phyloP scores from a whole-genome alignment of 1,140 invertebrate species.

The Mesaphorura yosii region DNA sequence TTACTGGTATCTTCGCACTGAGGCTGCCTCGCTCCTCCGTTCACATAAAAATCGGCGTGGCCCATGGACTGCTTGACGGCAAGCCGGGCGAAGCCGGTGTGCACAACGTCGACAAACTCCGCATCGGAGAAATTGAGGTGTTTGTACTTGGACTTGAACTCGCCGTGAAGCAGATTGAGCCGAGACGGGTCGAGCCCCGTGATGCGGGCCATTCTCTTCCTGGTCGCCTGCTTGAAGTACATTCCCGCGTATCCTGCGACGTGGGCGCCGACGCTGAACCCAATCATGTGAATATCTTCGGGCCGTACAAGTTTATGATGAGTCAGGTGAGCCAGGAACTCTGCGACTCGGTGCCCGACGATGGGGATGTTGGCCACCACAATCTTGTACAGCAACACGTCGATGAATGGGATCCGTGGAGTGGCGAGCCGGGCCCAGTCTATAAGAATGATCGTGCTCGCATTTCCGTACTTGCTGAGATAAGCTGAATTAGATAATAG shows the following conservation, averaged over 20 bases:
- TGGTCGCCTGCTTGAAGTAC: background rate
- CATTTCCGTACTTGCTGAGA: no score
- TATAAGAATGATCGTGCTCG: constrained; percentile 10
- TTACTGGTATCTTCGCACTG: background rate
- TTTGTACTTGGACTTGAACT: constrained; percentile 36
- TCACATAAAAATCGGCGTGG: constrained; percentile 43
- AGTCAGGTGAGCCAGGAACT: constrained; percentile 7
- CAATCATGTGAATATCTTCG: background rate
- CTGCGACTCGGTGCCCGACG: constrained; percentile 3
- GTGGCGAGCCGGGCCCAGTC: constrained; percentile 8
- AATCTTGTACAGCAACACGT: background rate
- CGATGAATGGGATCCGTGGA: background rate
- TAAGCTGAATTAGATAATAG: no score
- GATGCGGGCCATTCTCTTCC: background rate
- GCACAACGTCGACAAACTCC: constrained; percentile 54
- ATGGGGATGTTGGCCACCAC: constrained; percentile 5
- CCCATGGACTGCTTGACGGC: constrained; percentile 45
- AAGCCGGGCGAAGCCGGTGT: constrained; percentile 50
- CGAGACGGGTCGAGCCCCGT: background rate
- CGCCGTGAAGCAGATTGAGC: constrained; percentile 28
- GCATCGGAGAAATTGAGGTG: constrained; percentile 49
- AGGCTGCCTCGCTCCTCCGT: background rate
- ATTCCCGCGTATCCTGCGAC: background rate
- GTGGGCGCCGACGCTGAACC: background rate
- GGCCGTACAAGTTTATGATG: background rate